These are phyloP conservation scores for Aeoliscus strigatus DNA, from an alignment of 2,797 vertebrate species.

Conservation along the genomic window DNA sequence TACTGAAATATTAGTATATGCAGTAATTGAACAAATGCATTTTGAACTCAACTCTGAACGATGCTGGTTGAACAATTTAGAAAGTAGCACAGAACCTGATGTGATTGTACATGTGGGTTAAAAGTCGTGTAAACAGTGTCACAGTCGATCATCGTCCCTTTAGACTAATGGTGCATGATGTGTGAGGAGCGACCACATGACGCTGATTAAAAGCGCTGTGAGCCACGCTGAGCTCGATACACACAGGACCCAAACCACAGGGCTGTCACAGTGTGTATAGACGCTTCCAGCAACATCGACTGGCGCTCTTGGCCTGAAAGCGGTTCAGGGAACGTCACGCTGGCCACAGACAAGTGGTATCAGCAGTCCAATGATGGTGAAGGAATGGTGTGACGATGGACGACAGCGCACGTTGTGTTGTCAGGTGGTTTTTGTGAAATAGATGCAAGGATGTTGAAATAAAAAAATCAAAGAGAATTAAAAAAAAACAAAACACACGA, in stretches of 20 bases:
- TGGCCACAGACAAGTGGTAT: slow-evolving; percentile 32
- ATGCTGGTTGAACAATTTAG: no score
- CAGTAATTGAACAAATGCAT: no score
- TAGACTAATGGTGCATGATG: slow-evolving; percentile 73
- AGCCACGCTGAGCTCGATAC: slow-evolving; percentile 65
- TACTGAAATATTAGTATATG: no score
- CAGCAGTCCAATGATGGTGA: slow-evolving; percentile 45
- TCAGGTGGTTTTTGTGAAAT: slow-evolving; percentile 7
- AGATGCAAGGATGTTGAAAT: slow-evolving; percentile 5
- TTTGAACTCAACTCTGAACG: no score
- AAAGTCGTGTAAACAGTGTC: slow-evolving; percentile 52
- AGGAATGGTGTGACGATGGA: slow-evolving; percentile 32
- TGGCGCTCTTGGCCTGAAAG: slow-evolving; percentile 53
- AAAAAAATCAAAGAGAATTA: no score
- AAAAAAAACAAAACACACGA: no score
- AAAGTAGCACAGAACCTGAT: no score
- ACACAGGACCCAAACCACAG: slow-evolving; percentile 49
- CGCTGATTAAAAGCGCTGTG: slow-evolving; percentile 74
- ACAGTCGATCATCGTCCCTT: slow-evolving; percentile 68
- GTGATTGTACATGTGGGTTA: no score
- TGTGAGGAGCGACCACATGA: slow-evolving; percentile 67
- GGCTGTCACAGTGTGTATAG: slow-evolving; percentile 47
- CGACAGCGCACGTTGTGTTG: neutral
- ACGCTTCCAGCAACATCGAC: slow-evolving; percentile 70
- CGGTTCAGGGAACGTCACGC: slow-evolving; percentile 61